Base-by-base conservation (phyloP, 1,140 invertebrate genomes). In the Drosophila parvula region DNA sequence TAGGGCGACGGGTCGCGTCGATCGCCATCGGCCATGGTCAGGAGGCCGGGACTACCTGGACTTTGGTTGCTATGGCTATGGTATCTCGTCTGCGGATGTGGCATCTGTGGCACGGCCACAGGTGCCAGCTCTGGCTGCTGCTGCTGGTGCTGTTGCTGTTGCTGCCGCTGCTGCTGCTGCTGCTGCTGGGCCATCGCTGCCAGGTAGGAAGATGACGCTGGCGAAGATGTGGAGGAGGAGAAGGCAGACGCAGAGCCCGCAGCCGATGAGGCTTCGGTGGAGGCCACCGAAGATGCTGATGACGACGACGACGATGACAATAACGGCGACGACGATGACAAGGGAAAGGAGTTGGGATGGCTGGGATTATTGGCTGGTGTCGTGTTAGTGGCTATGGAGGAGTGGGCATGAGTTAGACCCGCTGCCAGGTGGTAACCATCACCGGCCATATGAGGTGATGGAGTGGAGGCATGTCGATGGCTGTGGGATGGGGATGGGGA, bases 1-100 rank as follows among this genome's bases (percentile, higher is more conserved):
- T 95, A 96, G 41, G 95, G 94, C 85, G 93, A 93, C 69, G 91
- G 91, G 68, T 91, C 91, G 51, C 91, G 91, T 44, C 91, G 83
- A 80, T 91, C 91, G 73, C 74, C 65, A 53, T 89, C 84, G 77
- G 83, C 75, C 74, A 83, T 82, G 73, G 75, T 74, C 79, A 91
- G 90, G 34, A 91, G 69, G 79, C 78, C 81, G 62, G 79, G 83
- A 84, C 83, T 91, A 89, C 74, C 77, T 82, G 86, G 90, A 83
- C 22, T 22, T 22, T 22, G 22, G 22, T n/a, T n/a, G n/a, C 79
- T 85, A 74, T 81, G 79, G 51, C 67, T 88, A 78, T 84, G 81
- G 57, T 68, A 86, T 40, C 80, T 74, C 43, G 82, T 75, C 41
- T 62, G 78, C 38, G 75, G 32, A 41, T 69, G 69, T 44, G 78